phyloP scores from a whole-genome alignment of 2,888 invertebrate genomes.

The Acronicta alni region DNA sequence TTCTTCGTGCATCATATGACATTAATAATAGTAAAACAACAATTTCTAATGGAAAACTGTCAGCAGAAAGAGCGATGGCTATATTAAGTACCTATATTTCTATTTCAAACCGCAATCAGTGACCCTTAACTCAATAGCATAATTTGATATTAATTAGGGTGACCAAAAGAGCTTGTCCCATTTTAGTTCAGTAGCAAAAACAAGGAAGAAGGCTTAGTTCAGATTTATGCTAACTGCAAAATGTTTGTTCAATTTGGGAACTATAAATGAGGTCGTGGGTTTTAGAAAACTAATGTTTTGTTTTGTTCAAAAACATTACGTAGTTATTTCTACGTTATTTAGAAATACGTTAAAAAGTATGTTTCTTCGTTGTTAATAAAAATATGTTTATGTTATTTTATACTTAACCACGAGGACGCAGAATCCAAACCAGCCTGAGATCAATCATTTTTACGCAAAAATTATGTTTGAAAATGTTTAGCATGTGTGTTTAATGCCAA shows the following conservation, averaged over 20 bases:
- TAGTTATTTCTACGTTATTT: too few species aligned
- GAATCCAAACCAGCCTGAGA: too few species aligned
- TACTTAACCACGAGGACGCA: too few species aligned
- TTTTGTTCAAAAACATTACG: constrained; percentile 20
- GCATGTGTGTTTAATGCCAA: too few species aligned
- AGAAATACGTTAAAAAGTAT: too few species aligned
- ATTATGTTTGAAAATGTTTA: too few species aligned
- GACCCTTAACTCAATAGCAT: constrained; percentile 20
- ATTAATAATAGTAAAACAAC: background rate
- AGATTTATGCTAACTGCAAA: constrained; percentile 40
- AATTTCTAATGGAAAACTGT: too few species aligned
- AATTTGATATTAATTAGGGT: constrained; percentile 49
- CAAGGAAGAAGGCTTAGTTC: constrained; percentile 28
- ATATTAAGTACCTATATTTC: background rate
- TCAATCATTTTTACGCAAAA: too few species aligned
- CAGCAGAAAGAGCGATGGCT: too few species aligned
- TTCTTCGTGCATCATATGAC: too few species aligned
- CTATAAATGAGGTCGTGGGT: constrained; percentile 33
- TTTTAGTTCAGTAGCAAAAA: constrained; percentile 44
- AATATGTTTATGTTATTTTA: too few species aligned
- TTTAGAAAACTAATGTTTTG: constrained; percentile 21
- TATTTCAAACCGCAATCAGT: constrained; percentile 11
- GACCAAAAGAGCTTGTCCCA: constrained; percentile 28
- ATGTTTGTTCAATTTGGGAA: constrained; percentile 34
- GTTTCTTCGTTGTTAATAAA: too few species aligned